Base-by-base conservation (phyloP, 2,797 vertebrate genomes). In the Xyrichtys novacula region DNA sequence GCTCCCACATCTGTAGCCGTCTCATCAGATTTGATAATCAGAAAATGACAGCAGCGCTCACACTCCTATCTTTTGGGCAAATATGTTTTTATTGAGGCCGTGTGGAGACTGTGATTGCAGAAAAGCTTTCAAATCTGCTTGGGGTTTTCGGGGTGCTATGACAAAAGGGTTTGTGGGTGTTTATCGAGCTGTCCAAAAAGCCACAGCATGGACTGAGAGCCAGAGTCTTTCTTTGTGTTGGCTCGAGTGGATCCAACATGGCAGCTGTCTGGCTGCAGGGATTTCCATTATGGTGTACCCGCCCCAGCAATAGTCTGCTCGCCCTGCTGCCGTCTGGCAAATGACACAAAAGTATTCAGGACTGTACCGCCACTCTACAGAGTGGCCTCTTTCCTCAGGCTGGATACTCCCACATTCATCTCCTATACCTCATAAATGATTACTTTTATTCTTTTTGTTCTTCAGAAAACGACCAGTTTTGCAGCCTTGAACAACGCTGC, bases 21-120 rank as follows among this genome's bases (percentile, higher is more conserved):
- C 85, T 80, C 84, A 84, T 89, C 88, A 85, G 78, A 86, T 83
- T 85, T 73, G 77, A 87, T 86, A 86, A 88, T 91, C 86, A 73
- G 64, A 83, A 84, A 88, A 84, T 71, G 80, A 89, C 88, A 89
- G 84, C 67, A 63, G 77, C 69, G 73, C 70, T 83, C 81, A 69
- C 81, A 71, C 81, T 80, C 60, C 74, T 87, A 90, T 90, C 85
- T 83, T 50, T 80, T 81, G 61, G 62, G 80, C 74, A 87, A 85
- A 87, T 76, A 74, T 74, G 74, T 78, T 81, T 83, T 49, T 74
- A 34, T 43, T 0, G 64, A 71, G 56, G 72, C 74, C 70, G 42
- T 85, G 81, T 87, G 83, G 85, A 74, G 80, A 83, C 78, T 65
- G 78, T 67, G 87, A 88, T 86, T 85, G 85, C 46, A 16, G 71